These are phyloP conservation scores for Eristalis intricaria DNA, from an alignment of 2,888 invertebrate species.

Conservation along the genomic window DNA sequence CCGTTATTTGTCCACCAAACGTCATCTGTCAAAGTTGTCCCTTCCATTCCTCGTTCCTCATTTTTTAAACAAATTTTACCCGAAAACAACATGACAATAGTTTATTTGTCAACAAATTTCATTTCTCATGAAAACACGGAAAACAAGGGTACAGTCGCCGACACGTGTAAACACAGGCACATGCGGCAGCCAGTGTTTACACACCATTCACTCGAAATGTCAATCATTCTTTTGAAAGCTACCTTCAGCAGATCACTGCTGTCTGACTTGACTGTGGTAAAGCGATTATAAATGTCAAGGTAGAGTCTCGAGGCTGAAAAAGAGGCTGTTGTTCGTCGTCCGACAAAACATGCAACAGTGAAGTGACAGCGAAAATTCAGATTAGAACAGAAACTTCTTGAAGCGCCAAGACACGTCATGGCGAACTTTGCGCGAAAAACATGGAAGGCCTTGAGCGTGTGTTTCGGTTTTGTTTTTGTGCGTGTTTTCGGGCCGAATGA, in stretches of 20 bases:
- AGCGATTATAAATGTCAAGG: constrained; percentile 1
- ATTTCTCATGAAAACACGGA: neutral
- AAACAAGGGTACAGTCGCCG: neutral
- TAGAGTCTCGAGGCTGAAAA: neutral
- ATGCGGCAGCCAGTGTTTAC: neutral
- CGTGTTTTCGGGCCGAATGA: neutral
- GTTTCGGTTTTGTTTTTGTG: neutral
- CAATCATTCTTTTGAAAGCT: neutral
- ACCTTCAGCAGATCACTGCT: neutral
- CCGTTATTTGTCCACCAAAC: too few species aligned
- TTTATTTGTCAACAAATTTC: neutral
- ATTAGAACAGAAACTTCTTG: neutral
- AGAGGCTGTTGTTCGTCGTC: neutral
- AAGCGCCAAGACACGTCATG: neutral
- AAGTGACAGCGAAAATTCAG: neutral
- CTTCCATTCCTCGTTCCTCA: neutral
- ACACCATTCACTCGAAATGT: neutral
- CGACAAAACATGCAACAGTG: neutral
- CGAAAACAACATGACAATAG: neutral
- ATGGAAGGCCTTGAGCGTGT: neutral
- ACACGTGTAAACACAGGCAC: neutral
- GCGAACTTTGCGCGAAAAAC: neutral
- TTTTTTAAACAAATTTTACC: neutral
- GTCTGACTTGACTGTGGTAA: neutral
- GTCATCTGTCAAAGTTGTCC: too few species aligned